phyloP scores from a whole-genome alignment of 2,113 vertebrate genomes.

The Dryoscopus gambensis region DNA sequence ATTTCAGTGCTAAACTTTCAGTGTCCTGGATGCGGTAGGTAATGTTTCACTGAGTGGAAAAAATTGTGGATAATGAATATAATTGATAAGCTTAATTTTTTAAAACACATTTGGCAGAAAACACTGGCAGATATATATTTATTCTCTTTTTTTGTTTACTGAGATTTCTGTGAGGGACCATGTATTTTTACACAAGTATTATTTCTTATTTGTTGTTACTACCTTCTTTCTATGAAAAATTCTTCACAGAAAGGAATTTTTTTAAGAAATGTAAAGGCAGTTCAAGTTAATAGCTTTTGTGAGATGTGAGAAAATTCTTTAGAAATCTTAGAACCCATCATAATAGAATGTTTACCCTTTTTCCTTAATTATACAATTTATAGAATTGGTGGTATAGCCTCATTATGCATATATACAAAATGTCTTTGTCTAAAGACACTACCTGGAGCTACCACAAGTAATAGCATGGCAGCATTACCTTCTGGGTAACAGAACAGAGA shows the following conservation, averaged over 20 bases:
- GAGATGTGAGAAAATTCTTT: background rate
- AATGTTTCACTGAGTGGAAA: background rate
- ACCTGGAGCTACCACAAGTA: background rate
- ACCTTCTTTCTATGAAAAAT: background rate
- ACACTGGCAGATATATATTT: background rate
- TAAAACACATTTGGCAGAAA: background rate
- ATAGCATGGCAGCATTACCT: background rate
- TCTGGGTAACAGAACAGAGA: background rate
- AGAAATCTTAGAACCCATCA: background rate
- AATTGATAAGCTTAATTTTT: background rate
- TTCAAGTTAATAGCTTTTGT: background rate
- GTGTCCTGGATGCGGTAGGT: background rate
- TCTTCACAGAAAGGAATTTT: background rate
- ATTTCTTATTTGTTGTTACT: background rate
- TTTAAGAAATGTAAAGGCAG: background rate
- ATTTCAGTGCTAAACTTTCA: constrained; percentile 35
- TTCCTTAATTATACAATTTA: background rate
- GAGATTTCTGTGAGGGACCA: background rate
- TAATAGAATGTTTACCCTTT: background rate
- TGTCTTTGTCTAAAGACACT: background rate
- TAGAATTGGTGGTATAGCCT: background rate
- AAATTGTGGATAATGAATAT: background rate
- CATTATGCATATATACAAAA: background rate
- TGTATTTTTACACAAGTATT: background rate
- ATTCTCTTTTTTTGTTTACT: background rate